These are phyloP conservation scores for Carlito syrichta DNA, from an alignment of 2,113 vertebrate genomes.

Conservation along the genomic window DNA sequence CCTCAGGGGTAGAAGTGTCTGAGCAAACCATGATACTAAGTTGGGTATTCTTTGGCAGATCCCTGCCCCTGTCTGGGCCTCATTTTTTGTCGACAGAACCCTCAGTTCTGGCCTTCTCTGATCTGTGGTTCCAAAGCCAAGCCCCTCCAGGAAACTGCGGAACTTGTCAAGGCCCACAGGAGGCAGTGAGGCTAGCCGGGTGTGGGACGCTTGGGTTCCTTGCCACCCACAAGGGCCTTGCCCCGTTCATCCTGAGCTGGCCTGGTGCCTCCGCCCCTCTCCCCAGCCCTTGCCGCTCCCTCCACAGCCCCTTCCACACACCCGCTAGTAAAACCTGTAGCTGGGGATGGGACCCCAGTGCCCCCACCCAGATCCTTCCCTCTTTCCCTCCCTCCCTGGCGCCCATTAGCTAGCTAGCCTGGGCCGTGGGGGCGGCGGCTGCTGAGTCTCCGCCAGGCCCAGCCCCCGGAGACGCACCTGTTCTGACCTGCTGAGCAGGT, in stretches of 20 bases:
- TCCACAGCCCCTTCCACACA: background rate
- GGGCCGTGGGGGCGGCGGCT: slow-evolving; percentile 71
- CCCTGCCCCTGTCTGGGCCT: background rate
- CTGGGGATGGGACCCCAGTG: background rate
- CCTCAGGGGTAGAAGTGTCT: background rate
- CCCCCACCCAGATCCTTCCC: background rate
- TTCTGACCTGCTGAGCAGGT: slow-evolving; percentile 80
- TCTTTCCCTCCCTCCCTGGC: slow-evolving; percentile 54
- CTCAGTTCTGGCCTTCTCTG: background rate
- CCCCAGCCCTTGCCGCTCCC: background rate
- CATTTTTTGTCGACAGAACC: background rate
- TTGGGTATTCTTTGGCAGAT: background rate
- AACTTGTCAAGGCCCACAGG: background rate
- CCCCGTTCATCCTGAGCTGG: background rate
- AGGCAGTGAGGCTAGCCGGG: background rate
- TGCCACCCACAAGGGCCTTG: background rate
- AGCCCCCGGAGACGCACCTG: slow-evolving; percentile 75
- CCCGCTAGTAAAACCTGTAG: background rate
- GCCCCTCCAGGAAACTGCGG: background rate
- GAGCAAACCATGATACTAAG: background rate
- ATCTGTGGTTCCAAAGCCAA: background rate
- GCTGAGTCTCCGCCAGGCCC: slow-evolving; percentile 62
- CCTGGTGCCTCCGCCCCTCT: background rate
- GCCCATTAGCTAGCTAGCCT: slow-evolving; percentile 69
- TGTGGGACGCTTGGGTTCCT: background rate